Base-by-base conservation (phyloP, 2,888 invertebrate genomes). In the Sycophila texana region DNA sequence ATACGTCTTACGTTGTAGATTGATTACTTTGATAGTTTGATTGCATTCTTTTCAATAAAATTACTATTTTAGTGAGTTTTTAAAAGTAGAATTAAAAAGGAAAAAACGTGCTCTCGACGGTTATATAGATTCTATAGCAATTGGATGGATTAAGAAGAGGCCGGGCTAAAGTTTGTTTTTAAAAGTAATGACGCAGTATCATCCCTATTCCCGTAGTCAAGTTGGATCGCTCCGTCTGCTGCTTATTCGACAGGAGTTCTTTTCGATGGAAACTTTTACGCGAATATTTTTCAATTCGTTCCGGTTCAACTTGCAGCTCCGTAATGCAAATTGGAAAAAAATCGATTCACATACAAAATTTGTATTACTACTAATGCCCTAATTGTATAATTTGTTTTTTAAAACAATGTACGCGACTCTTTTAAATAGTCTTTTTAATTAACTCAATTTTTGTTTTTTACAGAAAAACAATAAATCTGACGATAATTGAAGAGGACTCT, bases 401-500 rank as follows among this genome's bases (percentile, higher is more conserved):
- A n/a, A n/a, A n/a, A n/a, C n/a, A n/a, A n/a, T n/a, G n/a, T n/a
- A n/a, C n/a, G n/a, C n/a, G n/a, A n/a, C n/a, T n/a, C n/a, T n/a
- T n/a, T 26, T 26, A 26, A 26, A 26, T 26, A 2, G 26, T 26
- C 26, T 26, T 26, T 26, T 26, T 26, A 26, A 26, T 3, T 2
- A 26, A 26, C 26, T 26, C 26, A 26, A 39, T 16, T 53, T 47
- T 47, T 26, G 83, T 86, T 91, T 91, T 89, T 95, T 95, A 30
- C 94, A 99, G 99, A 90, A 96, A 97, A 92, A 92, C 92, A 87
- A 96, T 99, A 88, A 93, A 94, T 70, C 92, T 99, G 83, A 95
- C 95, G 86, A 97, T 99, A 83, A 94, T 97, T 84, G 99, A 99
- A 92, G 98, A 98, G 89, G 99, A 99, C 91, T 98, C 98, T 88